A percentile compares a stretch with the other conserved stretches of the same genome.
Evolutionary conservation across 2,797 vertebrate genomes (phyloP).

Genomic region (Sebastolobus alascanus): DNA sequence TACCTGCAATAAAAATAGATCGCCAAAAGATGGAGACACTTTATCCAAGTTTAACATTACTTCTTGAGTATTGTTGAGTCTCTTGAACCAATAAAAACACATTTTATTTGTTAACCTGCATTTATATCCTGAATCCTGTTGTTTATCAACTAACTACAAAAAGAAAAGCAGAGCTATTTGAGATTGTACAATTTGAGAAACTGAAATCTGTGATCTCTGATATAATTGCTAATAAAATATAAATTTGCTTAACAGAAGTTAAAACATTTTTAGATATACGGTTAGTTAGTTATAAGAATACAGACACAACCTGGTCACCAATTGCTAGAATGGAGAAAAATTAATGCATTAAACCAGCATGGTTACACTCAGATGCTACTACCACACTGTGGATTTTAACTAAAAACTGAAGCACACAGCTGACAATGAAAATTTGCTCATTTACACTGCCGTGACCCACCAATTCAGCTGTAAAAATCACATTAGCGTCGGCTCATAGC

Average conservation of each 20-base stretch:
- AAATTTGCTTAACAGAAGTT: background rate
- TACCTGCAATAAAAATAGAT: constrained; percentile 14
- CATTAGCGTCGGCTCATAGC: constrained; percentile 6
- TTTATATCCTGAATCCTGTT: background rate
- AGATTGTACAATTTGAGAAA: background rate
- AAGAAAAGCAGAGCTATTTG: background rate
- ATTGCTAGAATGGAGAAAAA: background rate
- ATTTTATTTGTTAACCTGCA: constrained; percentile 9
- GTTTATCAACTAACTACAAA: background rate
- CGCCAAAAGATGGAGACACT: constrained; percentile 34
- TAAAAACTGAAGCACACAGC: background rate
- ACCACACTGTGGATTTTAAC: background rate
- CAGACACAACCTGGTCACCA: background rate
- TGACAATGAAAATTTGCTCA: constrained; percentile 5
- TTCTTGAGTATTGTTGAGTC: background rate
- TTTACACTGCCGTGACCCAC: constrained; percentile 7
- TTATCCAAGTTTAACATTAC: background rate
- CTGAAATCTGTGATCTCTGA: background rate
- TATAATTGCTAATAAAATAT: background rate
- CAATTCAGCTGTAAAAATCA: constrained; percentile 20
- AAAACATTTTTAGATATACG: background rate
- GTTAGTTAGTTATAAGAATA: background rate
- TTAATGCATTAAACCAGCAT: background rate
- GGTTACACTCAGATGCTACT: background rate
- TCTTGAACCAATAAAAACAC: background rate